phyloP scores from a whole-genome alignment of 2,113 vertebrate genomes.

The Callithrix jacchus region DNA sequence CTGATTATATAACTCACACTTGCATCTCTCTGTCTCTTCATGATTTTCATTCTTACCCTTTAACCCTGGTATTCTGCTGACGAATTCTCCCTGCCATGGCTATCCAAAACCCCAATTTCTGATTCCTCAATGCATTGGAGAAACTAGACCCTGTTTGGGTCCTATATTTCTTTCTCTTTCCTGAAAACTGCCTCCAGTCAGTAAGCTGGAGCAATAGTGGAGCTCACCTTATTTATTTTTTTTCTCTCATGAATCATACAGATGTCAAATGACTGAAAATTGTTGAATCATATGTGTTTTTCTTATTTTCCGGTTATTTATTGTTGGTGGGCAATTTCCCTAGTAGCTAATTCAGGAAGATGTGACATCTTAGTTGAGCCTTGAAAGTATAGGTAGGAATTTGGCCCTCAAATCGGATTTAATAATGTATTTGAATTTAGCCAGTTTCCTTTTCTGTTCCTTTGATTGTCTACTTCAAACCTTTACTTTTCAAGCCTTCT shows the following conservation, averaged over 20 bases:
- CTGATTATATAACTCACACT: too few relatives aligned
- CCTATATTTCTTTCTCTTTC: background rate
- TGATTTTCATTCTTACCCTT: background rate
- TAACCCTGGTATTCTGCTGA: background rate
- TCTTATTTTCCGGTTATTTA: background rate
- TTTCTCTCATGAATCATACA: background rate
- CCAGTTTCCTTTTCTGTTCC: background rate
- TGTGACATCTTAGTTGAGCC: background rate
- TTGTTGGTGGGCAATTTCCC: background rate
- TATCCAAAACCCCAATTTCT: background rate
- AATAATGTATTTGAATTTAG: background rate
- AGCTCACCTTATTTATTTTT: background rate
- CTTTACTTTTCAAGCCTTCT: background rate
- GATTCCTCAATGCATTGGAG: background rate
- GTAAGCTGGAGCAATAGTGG: background rate
- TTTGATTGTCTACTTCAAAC: background rate
- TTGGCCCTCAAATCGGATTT: background rate
- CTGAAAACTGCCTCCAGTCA: background rate
- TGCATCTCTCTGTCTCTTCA: accelerated
- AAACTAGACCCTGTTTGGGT: background rate
- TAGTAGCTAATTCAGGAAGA: background rate
- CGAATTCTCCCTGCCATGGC: background rate
- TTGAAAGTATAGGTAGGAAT: background rate
- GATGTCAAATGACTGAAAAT: background rate
- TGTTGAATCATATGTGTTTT: background rate